These are phyloP conservation scores for Pygmarrhopalites habei DNA, from an alignment of 1,140 invertebrate species.

Conservation along the genomic window DNA sequence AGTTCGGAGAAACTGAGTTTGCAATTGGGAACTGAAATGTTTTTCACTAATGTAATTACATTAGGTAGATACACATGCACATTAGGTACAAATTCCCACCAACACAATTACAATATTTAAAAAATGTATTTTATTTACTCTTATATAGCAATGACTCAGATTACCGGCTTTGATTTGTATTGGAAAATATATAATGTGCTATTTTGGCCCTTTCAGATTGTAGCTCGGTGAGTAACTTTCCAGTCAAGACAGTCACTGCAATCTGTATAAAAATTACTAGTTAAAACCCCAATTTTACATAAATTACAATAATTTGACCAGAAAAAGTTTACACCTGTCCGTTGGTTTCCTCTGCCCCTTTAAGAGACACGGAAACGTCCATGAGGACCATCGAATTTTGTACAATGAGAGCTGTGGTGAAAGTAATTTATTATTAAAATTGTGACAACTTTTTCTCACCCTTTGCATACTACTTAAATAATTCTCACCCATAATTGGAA, in stretches of 20 bases:
- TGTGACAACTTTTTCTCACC: too few relatives aligned
- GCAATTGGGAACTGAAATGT: background rate
- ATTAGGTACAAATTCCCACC: too few relatives aligned
- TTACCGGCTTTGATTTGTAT: constrained; percentile 29
- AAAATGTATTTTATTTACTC: too few relatives aligned
- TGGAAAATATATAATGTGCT: constrained; percentile 40
- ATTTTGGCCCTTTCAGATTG: constrained; percentile 43
- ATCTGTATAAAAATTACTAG: constrained; percentile 40
- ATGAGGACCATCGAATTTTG: constrained; percentile 45
- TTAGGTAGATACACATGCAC: too few relatives aligned
- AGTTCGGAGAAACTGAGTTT: background rate
- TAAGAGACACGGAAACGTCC: constrained; percentile 36
- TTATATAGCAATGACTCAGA: too few relatives aligned
- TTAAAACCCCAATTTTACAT: background rate
- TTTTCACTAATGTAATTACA: too few relatives aligned
- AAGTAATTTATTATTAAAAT: too few relatives aligned
- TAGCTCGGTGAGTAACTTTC: constrained; percentile 42
- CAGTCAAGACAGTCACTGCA: constrained; percentile 42
- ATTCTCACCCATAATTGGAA: too few relatives aligned
- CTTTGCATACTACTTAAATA: too few relatives aligned
- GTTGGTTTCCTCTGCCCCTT: constrained; percentile 40
- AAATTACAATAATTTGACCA: background rate
- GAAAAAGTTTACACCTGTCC: constrained; percentile 39
- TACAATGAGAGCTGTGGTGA: constrained; percentile 43
- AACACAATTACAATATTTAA: too few relatives aligned